phyloP scores from a whole-genome alignment of 2,888 invertebrate genomes.

The Pseudococcus viburni region DNA sequence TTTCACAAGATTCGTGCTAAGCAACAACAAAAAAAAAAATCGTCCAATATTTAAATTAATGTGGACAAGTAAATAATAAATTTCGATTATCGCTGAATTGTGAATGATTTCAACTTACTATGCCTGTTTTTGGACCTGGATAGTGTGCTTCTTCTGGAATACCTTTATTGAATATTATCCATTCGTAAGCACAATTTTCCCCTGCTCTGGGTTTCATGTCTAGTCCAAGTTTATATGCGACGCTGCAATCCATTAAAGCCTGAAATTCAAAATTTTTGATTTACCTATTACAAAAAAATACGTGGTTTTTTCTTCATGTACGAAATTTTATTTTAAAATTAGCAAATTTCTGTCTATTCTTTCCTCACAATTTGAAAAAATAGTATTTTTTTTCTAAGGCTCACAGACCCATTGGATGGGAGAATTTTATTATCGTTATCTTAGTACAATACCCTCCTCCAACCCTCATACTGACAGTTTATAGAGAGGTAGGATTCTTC shows the following conservation, averaged over 20 bases:
- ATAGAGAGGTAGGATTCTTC: no score
- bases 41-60: no score
- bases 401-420: no score
- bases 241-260: constrained; percentile 3
- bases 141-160: background rate
- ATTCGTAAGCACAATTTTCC: background rate
- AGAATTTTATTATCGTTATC: no score
- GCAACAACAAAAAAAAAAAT: background rate
- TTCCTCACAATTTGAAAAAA: no score
- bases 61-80: background rate
- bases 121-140: background rate
- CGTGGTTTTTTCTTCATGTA: no score
- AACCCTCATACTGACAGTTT: no score
- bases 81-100: background rate
- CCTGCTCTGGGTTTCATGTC: background rate
- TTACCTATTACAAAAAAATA: no score
- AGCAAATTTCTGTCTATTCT: no score
- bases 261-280: background rate
- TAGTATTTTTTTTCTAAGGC: no score
- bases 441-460: no score
- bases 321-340: no score
- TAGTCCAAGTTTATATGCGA: background rate
- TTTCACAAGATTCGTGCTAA: background rate
- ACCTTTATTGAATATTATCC: background rate
- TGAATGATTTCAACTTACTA: background rate